Percentiles rank a stretch among this genome's conserved stretches.
Evolutionary conservation across 1,140 invertebrate genomes (phyloP).

Genomic region (Drosophila quadrilineata): DNA sequence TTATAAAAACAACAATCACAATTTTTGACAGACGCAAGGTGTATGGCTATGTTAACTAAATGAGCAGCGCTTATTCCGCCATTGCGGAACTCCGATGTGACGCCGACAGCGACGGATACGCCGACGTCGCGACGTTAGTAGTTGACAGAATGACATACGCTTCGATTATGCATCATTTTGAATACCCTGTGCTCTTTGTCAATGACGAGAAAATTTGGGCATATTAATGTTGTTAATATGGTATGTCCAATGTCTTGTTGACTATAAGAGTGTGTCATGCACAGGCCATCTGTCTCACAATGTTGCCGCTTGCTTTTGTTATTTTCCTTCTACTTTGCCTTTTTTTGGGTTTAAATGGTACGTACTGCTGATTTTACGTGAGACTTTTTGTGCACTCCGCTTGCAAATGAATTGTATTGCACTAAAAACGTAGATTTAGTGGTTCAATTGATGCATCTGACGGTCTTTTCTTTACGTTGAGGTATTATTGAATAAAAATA

Average conservation of each 20-base stretch:
- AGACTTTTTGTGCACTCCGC: conserved; percentile 13
- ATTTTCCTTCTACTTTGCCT: conserved; percentile 21
- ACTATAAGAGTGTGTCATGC: too few relatives aligned
- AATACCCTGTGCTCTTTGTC: too few relatives aligned
- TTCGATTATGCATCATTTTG: conserved; percentile 53
- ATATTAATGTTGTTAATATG: too few relatives aligned
- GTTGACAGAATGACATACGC: conserved; percentile 32
- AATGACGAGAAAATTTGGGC: too few relatives aligned
- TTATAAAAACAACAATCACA: conserved; percentile 25
- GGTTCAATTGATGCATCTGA: conserved; percentile 28
- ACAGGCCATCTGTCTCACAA: conserved; percentile 29
- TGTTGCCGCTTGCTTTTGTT: conserved; percentile 38
- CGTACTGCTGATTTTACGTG: conserved; percentile 34
- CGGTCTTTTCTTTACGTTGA: conserved; percentile 19
- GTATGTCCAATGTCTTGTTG: too few relatives aligned
- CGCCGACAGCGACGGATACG: conserved; percentile 1
- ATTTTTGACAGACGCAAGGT: conserved; percentile 50
- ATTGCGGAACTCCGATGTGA: conserved; percentile 24
- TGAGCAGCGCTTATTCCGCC: conserved; percentile 25
- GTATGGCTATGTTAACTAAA: conserved; percentile 27
- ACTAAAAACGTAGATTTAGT: conserved; percentile 26
- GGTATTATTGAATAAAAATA: conserved; percentile 40
- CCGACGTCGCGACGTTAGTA: conserved; percentile 27
- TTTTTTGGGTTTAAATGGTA: too few relatives aligned
- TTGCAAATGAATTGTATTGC: conserved; percentile 5